A percentile compares a stretch with the other conserved stretches of the same genome.
phyloP scores from a whole-genome alignment of 2,888 invertebrate genomes.

The Scaptomyza polygonia region DNA sequence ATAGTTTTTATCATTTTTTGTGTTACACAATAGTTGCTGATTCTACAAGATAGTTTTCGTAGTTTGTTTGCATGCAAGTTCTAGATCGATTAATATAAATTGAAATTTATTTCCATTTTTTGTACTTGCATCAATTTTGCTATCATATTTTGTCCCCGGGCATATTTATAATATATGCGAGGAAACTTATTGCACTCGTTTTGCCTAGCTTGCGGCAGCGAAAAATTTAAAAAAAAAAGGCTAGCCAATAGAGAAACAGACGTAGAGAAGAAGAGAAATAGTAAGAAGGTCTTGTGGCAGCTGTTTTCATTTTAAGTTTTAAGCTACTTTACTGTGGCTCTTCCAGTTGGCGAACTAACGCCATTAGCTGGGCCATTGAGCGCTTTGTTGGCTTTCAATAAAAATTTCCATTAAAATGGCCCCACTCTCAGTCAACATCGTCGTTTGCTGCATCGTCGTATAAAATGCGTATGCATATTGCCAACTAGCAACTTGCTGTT shows the following conservation, averaged over 20 bases:
- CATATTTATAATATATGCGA: constrained; percentile 34
- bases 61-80: neutral
- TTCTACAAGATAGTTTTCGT: too few species aligned
- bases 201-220: constrained; percentile 21
- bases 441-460: constrained; percentile 54
- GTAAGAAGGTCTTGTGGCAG: constrained; percentile 23
- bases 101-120: constrained; percentile 14
- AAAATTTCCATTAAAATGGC: constrained; percentile 78
- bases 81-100: neutral
- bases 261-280: neutral
- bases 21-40: too few species aligned
- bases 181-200: constrained; percentile 32
- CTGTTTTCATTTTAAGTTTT: constrained; percentile 67
- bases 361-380: constrained; percentile 79
- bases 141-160: constrained; percentile 15
- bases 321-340: constrained; percentile 65
- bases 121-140: neutral
- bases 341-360: constrained; percentile 69
- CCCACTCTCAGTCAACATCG: constrained; percentile 28
- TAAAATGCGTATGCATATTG: constrained; percentile 79
- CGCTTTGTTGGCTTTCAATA: constrained; percentile 79
- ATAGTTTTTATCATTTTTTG: neutral
- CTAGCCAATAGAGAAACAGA: neutral
- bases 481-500: constrained; percentile 69
- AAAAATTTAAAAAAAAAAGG: constrained; percentile 19